Percentiles rank a stretch among this genome's conserved stretches.
Evolutionary conservation across 2,888 invertebrate species (phyloP).

Genomic region (Vandiemenella viatica): DNA sequence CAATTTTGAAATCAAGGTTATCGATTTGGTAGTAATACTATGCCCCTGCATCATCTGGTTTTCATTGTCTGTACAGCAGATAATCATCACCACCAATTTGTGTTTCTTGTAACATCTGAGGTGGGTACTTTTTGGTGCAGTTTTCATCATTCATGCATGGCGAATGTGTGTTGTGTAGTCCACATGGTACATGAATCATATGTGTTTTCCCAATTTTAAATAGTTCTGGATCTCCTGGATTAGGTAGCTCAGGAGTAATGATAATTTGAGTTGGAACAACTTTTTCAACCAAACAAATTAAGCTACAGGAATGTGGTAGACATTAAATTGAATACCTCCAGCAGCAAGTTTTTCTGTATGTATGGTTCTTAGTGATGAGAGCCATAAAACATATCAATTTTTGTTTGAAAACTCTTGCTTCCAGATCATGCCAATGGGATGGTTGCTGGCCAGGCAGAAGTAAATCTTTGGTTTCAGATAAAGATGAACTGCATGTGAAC

Average conservation of each 20-base stretch:
- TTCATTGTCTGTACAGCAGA: not conserved
- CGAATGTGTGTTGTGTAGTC: not conserved
- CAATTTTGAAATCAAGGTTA: not conserved
- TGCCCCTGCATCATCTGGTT: not conserved
- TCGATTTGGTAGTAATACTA: not conserved
- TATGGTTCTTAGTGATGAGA: not conserved
- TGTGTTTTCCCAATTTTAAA: not conserved
- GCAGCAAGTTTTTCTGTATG: no score
- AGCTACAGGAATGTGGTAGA: not conserved
- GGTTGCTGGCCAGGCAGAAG: not conserved
- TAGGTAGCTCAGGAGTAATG: not conserved
- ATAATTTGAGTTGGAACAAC: not conserved
- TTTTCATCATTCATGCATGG: not conserved
- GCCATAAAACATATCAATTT: not conserved
- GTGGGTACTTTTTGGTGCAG: not conserved
- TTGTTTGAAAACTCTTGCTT: not conserved
- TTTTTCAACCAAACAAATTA: not conserved
- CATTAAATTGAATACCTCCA: not conserved
- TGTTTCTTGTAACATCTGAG: not conserved
- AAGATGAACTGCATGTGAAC: not conserved
- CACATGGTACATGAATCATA: not conserved
- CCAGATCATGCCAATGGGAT: not conserved
- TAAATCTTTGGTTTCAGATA: not conserved
- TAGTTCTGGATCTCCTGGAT: not conserved
- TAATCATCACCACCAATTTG: not conserved